Percentiles rank a stretch among this genome's conserved stretches.
phyloP scores from a whole-genome alignment of 2,113 vertebrate genomes.

The Tetrao urogallus region DNA sequence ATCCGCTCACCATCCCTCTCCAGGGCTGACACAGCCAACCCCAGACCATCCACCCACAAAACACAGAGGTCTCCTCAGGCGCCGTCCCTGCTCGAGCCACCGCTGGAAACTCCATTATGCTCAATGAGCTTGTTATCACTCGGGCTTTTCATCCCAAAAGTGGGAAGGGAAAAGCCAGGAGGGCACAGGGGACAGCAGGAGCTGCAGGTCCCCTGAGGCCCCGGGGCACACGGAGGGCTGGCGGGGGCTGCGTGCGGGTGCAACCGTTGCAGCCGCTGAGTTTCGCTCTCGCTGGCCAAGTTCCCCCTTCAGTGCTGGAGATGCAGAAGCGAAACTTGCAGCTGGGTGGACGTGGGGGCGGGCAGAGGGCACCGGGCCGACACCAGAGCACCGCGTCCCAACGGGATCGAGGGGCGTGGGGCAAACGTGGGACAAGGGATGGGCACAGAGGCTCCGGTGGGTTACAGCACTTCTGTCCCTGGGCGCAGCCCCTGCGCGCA shows the following conservation, averaged over 20 bases:
- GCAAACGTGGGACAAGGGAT: fast-evolving
- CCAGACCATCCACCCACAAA: no score
- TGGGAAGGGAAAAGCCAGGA: neutral
- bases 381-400: no score
- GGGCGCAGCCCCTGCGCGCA: neutral
- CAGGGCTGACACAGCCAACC: no score
- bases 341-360: conserved; percentile 62
- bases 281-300: conserved; percentile 75
- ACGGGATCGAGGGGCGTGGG: no score
- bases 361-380: neutral
- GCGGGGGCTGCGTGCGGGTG: neutral
- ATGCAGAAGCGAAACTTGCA: conserved; percentile 84
- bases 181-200: no score
- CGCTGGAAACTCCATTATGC: neutral
- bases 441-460: neutral
- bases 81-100: neutral
- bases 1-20: no score
- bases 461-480: neutral
- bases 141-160: no score
- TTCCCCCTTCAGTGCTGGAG: conserved; percentile 74
- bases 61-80: no score
- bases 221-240: neutral
- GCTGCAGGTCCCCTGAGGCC: no score
- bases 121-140: neutral
- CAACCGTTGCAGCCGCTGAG: conserved; percentile 71